A percentile compares a stretch with the other conserved stretches of the same genome.
Evolutionary conservation across 2,113 vertebrate species (phyloP).

Genomic region (Odobenus rosmarus): DNA sequence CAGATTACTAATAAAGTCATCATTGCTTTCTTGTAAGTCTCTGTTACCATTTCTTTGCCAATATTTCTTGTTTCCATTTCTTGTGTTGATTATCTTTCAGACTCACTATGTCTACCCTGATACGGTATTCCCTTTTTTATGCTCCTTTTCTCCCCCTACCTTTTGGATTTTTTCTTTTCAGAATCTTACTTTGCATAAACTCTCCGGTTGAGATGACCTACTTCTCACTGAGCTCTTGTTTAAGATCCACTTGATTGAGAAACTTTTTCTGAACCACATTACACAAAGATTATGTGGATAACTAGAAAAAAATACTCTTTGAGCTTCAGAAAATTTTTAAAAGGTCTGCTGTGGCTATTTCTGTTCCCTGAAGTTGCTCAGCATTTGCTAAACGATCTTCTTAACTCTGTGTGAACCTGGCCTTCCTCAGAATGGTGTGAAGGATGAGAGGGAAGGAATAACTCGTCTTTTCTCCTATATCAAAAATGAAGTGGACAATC

Average conservation of each 20-base stretch:
- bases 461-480: neutral
- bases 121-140: neutral
- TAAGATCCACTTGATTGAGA: conserved; percentile 29
- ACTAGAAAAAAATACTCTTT: neutral
- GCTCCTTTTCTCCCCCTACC: neutral
- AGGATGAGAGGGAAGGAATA: conserved; percentile 13
- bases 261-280: neutral
- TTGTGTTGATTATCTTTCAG: neutral
- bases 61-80: neutral
- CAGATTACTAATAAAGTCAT: neutral
- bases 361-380: neutral
- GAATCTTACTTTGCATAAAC: neutral
- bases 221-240: conserved; percentile 22
- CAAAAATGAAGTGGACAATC: neutral
- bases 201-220: neutral
- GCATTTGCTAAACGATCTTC: neutral
- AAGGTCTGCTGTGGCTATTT: neutral
- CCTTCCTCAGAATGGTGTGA: neutral
- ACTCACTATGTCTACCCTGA: neutral
- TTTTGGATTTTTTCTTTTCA: neutral
- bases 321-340: neutral
- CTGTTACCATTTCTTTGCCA: neutral
- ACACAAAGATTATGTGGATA: neutral
- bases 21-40: neutral
- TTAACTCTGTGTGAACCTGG: neutral